Conservation (phyloP, 2,113 vertebrate genomes). For the Bujurquina vittata region DNA sequence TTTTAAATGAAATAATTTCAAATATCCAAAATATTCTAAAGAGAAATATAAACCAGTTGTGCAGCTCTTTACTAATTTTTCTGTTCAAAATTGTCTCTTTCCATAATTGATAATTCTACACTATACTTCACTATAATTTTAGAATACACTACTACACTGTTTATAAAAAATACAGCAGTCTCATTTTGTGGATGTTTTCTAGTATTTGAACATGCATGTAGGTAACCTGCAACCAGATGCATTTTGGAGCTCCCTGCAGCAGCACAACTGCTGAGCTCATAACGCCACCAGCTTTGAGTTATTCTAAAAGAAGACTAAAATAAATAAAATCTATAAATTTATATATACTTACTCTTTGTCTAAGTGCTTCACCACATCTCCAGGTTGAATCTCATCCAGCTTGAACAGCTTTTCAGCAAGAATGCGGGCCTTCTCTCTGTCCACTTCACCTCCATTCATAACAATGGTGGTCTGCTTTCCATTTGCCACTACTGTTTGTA, state of each 20-base stretch:
- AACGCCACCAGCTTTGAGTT: background rate
- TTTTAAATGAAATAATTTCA: too few species aligned
- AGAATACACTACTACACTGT: too few species aligned
- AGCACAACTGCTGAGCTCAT: background rate
- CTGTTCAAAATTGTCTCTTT: too few species aligned
- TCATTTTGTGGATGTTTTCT: background rate
- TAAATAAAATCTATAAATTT: background rate
- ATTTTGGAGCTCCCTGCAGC: too few species aligned
- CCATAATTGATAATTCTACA: too few species aligned
- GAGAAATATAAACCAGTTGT: too few species aligned
- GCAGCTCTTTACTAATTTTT: too few species aligned
- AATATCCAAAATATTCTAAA: too few species aligned
- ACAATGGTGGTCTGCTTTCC: slow-evolving; percentile 28
- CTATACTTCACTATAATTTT: too few species aligned
- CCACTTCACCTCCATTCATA: slow-evolving; percentile 60
- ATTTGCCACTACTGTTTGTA: slow-evolving; percentile 19
- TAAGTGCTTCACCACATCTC: slow-evolving; percentile 81
- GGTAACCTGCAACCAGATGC: background rate
- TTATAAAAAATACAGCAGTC: background rate
- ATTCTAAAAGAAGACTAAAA: background rate
- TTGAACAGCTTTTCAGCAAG: slow-evolving; percentile 77
- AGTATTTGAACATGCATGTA: background rate
- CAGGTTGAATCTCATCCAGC: slow-evolving; percentile 74
- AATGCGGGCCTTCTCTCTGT: slow-evolving; percentile 65
- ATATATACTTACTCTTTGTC: slow-evolving; percentile 82